Base-by-base conservation (phyloP, 64 coral and sea anemone genomes). In the Montipora foliosa region DNA sequence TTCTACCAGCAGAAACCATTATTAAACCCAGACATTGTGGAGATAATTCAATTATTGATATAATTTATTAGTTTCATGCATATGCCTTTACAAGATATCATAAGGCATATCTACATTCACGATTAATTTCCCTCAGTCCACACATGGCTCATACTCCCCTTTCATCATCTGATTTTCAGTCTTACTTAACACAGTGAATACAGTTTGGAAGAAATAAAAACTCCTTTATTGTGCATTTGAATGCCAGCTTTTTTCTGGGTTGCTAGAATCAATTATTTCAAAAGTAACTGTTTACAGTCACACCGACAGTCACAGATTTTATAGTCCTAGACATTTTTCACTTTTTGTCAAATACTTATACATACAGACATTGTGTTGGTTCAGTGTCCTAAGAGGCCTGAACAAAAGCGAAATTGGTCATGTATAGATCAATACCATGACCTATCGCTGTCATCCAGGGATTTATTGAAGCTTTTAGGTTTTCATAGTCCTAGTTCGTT, bases 381-480 rank as follows among this genome's bases (percentile, higher is more conserved):
- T 68, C 66, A 68, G 5, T 16, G 5, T 68, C 66, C 66, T 77
- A 47, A 59, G 46, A 92, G 74, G 22, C 74, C 37, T 79, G 78
- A n/a, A 92, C 77, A 80, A 92, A 92, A 75, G 79, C 69, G 9
- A 92, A 58, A 67, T 76, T 70, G 16, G 67, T 82, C 37, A 82
- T 67, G 46, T 81, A 91, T 29, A 75, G 67, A 51, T 82, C 89
- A 22, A 91, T 82, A 81, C 90, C 79, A 85, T 92, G 59, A 76
- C n/a, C 79, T 84, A 77, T 85, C 50, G 83, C 80, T 92, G 73
- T 29, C 13, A 85, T 92, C 90, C 8, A 92, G 59, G 80, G 90
- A n/a, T 68, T 68, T 68, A 7, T 68, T 68, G 66, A 68, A 68
- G 66, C 66, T 68, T 68, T 68, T n/a, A 68, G 66, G 3, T 68